Conservation (phyloP, 2,797 vertebrate species). For the Ptychadena robeensis region DNA sequence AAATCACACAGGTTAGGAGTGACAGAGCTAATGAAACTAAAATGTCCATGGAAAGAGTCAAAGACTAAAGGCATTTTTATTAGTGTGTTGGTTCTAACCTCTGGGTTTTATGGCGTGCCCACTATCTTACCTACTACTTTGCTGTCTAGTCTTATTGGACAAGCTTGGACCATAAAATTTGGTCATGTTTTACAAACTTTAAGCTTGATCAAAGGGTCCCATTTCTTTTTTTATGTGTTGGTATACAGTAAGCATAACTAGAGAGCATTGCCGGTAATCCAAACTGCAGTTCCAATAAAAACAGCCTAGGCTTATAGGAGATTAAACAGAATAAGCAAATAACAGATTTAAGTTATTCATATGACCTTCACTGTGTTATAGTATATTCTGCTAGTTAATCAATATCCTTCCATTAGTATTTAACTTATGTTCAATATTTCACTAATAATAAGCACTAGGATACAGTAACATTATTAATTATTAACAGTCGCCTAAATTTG, state of each 20-base stretch:
- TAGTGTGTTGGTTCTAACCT: too few relatives aligned
- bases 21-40: too few relatives aligned
- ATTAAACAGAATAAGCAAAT: neutral
- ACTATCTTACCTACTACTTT: too few relatives aligned
- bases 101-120: too few relatives aligned
- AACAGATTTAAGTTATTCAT: conserved; percentile 15
- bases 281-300: neutral
- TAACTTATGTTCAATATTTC: conserved; percentile 30
- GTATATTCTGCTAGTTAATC: conserved; percentile 40
- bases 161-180: too few relatives aligned
- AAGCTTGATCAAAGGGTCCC: too few relatives aligned
- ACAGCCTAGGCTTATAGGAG: neutral
- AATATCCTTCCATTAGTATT: conserved; percentile 50
- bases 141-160: too few relatives aligned
- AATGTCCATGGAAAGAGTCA: too few relatives aligned
- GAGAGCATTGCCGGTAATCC: neutral
- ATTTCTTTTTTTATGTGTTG: too few relatives aligned
- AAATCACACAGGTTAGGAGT: too few relatives aligned
- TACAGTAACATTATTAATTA: conserved; percentile 47
- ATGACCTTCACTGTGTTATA: conserved; percentile 42
- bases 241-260: neutral
- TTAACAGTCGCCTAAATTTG: conserved; percentile 19
- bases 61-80: too few relatives aligned
- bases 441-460: conserved; percentile 31
- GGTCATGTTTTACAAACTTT: too few relatives aligned